These are phyloP conservation scores for Polydrusus tereticollis DNA, from an alignment of 2,888 invertebrate genomes.

Conservation along the genomic window DNA sequence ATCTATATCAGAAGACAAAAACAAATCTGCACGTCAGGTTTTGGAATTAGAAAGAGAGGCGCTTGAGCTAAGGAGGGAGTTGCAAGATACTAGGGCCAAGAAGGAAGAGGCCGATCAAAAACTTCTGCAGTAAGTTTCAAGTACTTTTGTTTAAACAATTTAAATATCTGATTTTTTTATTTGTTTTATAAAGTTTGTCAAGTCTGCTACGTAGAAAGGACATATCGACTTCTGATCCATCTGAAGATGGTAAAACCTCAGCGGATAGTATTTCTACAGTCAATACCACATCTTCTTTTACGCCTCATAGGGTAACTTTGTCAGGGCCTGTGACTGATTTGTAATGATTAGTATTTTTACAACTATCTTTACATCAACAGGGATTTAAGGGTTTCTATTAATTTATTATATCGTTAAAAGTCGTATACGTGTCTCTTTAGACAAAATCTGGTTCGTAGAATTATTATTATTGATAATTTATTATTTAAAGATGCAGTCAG, in stretches of 20 bases:
- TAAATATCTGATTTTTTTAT: slow-evolving; percentile 31
- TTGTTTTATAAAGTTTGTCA: slow-evolving; percentile 67
- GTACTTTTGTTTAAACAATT: neutral
- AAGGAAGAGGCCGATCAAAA: slow-evolving; percentile 73
- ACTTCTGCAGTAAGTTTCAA: slow-evolving; percentile 70
- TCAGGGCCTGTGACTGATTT: slow-evolving; percentile 75
- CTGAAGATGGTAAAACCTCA: slow-evolving; percentile 63
- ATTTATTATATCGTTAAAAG: too few relatives aligned
- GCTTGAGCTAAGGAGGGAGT: slow-evolving; percentile 69
- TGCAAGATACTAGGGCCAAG: slow-evolving; percentile 72
- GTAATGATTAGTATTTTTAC: slow-evolving; percentile 41
- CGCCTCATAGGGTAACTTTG: slow-evolving; percentile 67
- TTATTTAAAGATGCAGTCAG: too few relatives aligned
- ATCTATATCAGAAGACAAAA: slow-evolving; percentile 25
- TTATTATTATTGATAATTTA: too few relatives aligned
- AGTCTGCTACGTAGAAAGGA: slow-evolving; percentile 65
- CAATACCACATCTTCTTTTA: slow-evolving; percentile 55
- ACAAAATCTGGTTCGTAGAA: too few relatives aligned
- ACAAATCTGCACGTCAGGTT: slow-evolving; percentile 63
- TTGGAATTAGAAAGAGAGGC: slow-evolving; percentile 70
- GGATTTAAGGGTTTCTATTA: too few relatives aligned
- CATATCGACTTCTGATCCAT: slow-evolving; percentile 58
- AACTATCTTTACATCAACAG: neutral
- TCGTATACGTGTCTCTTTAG: too few relatives aligned
- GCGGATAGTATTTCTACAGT: slow-evolving; percentile 59